phyloP scores from a whole-genome alignment of 1,140 invertebrate species.

The Drosophila erecta region DNA sequence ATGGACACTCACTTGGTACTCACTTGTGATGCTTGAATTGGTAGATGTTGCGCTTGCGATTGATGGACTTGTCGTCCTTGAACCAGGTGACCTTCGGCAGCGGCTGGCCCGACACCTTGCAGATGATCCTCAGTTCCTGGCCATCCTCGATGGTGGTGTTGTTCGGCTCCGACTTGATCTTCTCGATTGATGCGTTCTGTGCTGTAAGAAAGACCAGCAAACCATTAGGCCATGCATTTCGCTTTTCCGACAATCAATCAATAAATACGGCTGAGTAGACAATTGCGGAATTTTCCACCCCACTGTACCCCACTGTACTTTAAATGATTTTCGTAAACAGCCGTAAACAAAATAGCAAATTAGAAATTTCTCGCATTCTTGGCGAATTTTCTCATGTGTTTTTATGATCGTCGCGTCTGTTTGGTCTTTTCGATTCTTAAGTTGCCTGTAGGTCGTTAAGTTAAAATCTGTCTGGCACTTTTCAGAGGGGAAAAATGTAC shows the following conservation, averaged over 20 bases:
- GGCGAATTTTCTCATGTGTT: slow-evolving; percentile 23
- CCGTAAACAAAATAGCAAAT: slow-evolving; percentile 64
- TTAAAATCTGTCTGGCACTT: slow-evolving; percentile 15
- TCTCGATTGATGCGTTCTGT: slow-evolving; percentile 82
- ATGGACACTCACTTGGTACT: slow-evolving; percentile 21
- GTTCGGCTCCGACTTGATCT: slow-evolving; percentile 56
- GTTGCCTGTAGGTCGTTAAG: slow-evolving; percentile 37
- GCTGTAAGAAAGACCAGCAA: slow-evolving; percentile 73
- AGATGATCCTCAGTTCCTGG: slow-evolving; percentile 88
- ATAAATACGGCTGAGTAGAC: not conserved
- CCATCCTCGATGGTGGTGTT: slow-evolving; percentile 84
- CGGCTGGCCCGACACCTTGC: slow-evolving; percentile 88
- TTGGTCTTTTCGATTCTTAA: slow-evolving; percentile 14
- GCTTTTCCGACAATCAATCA: slow-evolving; percentile 10
- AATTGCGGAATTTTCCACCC: slow-evolving; percentile 51
- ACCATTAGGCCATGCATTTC: slow-evolving; percentile 49
- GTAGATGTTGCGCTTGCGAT: slow-evolving; percentile 80
- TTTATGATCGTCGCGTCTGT: slow-evolving; percentile 19
- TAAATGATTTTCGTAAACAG: slow-evolving; percentile 33
- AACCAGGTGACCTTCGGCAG: slow-evolving; percentile 90
- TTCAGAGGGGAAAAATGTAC: slow-evolving; percentile 7
- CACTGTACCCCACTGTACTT: slow-evolving; percentile 47
- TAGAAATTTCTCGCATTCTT: slow-evolving; percentile 65
- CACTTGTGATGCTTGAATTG: slow-evolving; percentile 84
- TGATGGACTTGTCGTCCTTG: slow-evolving; percentile 88